Conservation (phyloP, 1,140 invertebrate species). For the Orchestia grillus region DNA sequence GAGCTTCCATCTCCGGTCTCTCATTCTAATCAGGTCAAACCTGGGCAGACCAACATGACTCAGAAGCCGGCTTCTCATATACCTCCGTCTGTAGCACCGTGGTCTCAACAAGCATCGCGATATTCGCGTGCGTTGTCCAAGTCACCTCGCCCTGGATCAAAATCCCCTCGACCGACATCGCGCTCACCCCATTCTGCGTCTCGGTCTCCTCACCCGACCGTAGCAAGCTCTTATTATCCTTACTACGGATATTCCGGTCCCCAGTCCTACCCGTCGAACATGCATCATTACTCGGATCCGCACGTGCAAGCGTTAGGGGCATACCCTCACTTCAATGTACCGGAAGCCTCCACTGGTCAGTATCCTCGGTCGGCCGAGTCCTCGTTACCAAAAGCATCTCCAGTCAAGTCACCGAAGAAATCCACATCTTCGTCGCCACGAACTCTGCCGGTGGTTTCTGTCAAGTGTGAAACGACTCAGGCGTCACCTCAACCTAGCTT, state of each 20-base stretch:
- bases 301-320: background rate
- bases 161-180: background rate
- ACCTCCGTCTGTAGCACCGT: background rate
- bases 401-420: constrained; percentile 24
- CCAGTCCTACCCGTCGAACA: background rate
- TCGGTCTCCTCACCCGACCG: background rate
- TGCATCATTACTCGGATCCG: background rate
- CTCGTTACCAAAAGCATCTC: background rate
- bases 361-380: background rate
- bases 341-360: background rate
- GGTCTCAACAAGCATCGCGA: background rate
- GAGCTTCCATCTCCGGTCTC: background rate
- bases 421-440: background rate
- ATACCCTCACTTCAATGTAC: background rate
- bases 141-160: background rate
- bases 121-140: background rate
- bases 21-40: background rate
- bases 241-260: background rate
- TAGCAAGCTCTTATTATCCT: background rate
- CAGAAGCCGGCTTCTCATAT: background rate
- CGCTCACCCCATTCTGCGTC: constrained; percentile 8
- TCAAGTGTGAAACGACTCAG: background rate
- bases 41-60: background rate
- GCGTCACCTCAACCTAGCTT: background rate
- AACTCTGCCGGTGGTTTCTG: background rate